Base-by-base conservation (phyloP, 1,140 invertebrate genomes). In the Brachionus koreanus region DNA sequence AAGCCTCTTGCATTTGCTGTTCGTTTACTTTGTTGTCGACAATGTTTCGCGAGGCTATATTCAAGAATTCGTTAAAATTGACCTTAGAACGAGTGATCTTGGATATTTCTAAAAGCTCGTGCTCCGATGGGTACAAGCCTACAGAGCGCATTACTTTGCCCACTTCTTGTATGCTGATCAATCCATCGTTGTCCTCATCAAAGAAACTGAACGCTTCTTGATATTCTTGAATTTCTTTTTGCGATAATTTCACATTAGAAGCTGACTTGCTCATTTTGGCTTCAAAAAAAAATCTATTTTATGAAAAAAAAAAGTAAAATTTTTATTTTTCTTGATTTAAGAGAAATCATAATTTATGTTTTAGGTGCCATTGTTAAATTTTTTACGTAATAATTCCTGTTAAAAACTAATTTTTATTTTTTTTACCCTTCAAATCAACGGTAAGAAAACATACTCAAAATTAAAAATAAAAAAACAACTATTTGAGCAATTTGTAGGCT, bases 171-270 rank as follows among this genome's bases (percentile, higher is more conserved):
- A 35, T 65, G 12, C 19, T 57, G 29, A 82, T 82, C 16, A 46
- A 42, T 33, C 57, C 57, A 52, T 82, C 79, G 3, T 67, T 35
- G 25, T 82, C 79, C 5, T 33, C 16, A 43, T 82, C 79, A 23
- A 82, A 82, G 16, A 82, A 82, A 35, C 37, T 65, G 35, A 82
- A 82, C 7, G 79, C 65, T n/a, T 82, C 79, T 65, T 65, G 79
- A 23, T 82, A 82, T 2, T 82, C 57, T 43, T 46, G 79, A 3
- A 67, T 65, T 49, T 82, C 79, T 65, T 69, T 65, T 65, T 65
- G 57, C 6, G 39, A 33, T 12, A 65, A 42, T 67, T 46, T 43
- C 29, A 69, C 39, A 42, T 39, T 67, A 2, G 49, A 39, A 19
- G 25, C 23, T 16, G 69, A 74, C 37, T 72, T 72, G 43, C 69